Conservation (phyloP, 1,140 invertebrate species). For the Drosophila yakuba region DNA sequence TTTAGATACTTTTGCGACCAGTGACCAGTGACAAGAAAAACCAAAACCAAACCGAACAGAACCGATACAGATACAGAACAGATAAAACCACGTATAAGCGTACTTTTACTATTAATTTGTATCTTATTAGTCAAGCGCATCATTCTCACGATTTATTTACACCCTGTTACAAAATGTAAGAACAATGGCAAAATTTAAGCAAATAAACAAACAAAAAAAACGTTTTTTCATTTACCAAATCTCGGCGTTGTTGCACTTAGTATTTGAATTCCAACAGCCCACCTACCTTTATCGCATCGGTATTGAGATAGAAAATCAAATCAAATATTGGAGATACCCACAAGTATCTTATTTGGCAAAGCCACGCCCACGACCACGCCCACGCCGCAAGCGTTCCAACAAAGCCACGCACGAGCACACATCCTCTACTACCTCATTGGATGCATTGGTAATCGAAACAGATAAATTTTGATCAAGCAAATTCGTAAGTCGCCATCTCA, state of each 20-base stretch:
- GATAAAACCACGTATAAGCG: conserved; percentile 53
- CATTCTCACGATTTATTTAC: conserved; percentile 81
- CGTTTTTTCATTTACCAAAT: conserved; percentile 76
- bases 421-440: conserved; percentile 69
- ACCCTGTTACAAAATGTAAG: conserved; percentile 80
- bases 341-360: conserved; percentile 36
- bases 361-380: conserved; percentile 72
- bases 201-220: conserved; percentile 61
- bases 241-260: conserved; percentile 63
- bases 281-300: conserved; percentile 16
- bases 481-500: conserved; percentile 73
- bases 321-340: conserved; percentile 51
- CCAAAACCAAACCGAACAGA: not conserved
- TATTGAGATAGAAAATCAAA: conserved; percentile 33
- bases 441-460: conserved; percentile 75
- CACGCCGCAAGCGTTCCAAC: conserved; percentile 64
- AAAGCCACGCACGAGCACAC: conserved; percentile 69
- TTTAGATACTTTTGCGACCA: conserved; percentile 72
- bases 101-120: conserved; percentile 71
- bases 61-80: conserved; percentile 18
- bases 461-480: conserved; percentile 65
- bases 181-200: conserved; percentile 65
- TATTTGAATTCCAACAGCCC: conserved; percentile 43
- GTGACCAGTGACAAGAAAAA: conserved; percentile 10
- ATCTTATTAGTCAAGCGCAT: conserved; percentile 70